These are phyloP conservation scores for Columbina picui DNA, from an alignment of 2,113 vertebrate genomes.

Conservation along the genomic window DNA sequence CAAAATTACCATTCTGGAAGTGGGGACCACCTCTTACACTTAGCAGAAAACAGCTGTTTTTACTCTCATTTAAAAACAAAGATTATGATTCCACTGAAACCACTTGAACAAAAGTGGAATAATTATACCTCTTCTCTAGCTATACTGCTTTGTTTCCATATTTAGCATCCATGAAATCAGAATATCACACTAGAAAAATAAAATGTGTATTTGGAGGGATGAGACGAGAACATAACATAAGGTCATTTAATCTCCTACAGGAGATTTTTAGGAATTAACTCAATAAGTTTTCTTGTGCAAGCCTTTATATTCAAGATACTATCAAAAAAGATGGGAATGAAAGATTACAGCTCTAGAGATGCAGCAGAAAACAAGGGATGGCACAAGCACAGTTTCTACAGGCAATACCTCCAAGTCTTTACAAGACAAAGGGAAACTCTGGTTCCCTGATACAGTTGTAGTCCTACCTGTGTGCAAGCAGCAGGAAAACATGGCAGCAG, in stretches of 20 bases:
- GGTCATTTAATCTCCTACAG: not conserved
- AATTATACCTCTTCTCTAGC: not conserved
- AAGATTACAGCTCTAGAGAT: not conserved
- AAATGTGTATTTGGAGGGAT: not conserved
- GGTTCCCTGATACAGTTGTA: not conserved
- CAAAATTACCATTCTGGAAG: not conserved
- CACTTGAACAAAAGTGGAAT: constrained; percentile 10
- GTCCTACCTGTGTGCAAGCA: not conserved
- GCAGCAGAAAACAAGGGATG: not conserved
- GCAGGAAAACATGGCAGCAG: not conserved
- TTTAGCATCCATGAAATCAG: not conserved
- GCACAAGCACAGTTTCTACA: not conserved
- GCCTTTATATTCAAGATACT: not conserved
- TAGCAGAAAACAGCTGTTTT: not conserved
- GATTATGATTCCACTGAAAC: not conserved
- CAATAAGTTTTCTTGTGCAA: not conserved
- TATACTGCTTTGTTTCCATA: not conserved
- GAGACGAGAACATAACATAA: not conserved
- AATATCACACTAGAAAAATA: constrained; percentile 18
- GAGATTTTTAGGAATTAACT: constrained; percentile 24
- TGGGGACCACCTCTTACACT: not conserved
- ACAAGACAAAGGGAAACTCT: not conserved
- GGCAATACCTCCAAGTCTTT: not conserved
- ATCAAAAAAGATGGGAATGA: not conserved
- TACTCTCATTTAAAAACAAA: not conserved